phyloP scores from a whole-genome alignment of 2,113 vertebrate genomes.

The Muntiacus muntjak region DNA sequence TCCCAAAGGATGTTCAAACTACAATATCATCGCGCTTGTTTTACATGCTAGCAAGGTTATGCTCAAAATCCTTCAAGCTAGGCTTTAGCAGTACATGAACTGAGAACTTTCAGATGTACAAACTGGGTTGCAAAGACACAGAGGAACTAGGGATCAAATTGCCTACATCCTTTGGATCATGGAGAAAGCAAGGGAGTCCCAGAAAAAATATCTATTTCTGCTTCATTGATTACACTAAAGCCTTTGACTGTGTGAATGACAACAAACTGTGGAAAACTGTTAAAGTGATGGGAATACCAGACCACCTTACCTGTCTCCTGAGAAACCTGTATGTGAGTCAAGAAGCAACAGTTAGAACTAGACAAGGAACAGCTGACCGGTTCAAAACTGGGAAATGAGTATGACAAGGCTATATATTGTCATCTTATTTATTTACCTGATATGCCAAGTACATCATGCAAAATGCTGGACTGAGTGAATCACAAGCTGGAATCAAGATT shows the following conservation, averaged over 20 bases:
- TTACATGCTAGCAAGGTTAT: neutral
- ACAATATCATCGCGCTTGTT: rapidly evolving
- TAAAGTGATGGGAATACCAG: neutral
- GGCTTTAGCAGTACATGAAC: neutral
- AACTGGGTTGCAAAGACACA: neutral
- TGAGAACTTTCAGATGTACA: neutral
- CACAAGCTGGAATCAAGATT: neutral
- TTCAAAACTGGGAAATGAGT: neutral
- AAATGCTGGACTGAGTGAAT: neutral
- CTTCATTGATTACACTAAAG: neutral
- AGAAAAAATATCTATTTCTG: neutral
- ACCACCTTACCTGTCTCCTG: neutral
- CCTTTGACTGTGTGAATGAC: neutral
- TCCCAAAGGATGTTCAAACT: neutral
- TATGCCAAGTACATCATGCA: neutral
- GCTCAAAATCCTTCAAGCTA: neutral
- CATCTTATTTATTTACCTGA: neutral
- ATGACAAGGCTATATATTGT: neutral
- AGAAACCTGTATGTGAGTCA: neutral
- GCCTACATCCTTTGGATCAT: neutral
- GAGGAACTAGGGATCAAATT: neutral
- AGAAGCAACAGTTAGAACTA: neutral
- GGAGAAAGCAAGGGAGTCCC: neutral
- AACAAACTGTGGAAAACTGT: neutral
- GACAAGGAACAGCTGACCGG: neutral